Base-by-base conservation (phyloP, 1,140 invertebrate species). In the Papilio helenus region DNA sequence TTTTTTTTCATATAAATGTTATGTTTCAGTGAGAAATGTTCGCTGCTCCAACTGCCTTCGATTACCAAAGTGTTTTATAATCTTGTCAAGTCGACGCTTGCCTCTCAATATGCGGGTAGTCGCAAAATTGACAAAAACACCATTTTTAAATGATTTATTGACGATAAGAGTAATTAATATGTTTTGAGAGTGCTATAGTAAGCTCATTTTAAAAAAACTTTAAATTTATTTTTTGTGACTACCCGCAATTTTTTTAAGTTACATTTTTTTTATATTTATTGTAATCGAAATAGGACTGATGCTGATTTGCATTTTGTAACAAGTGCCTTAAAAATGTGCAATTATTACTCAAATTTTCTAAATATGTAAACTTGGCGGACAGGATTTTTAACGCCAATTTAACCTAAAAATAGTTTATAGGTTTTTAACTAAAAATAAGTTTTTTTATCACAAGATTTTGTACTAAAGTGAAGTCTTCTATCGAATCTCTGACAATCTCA, bases 21-120 rank as follows among this genome's bases (percentile, higher is more conserved):
- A 34, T 58, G 1, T 89, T 84, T 7, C 86, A 91, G 89, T 91
- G 86, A 91, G 79, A 79, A 68, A 10, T 20, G 42, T 77, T 29
- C 74, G 26, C 16, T 76, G 78, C 49, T 80, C 42, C 76, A 23
- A 26, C 83, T 79, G 82, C 78, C 81, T 79, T 79, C 82, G 82
- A 85, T 85, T 89, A 84, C 88, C 88, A 89, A 89, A 89, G 88
- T 80, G 83, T 86, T 83, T 84, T 76, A 78, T 82, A 76, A 58
- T 58, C 74, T 76, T 76, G 72, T 74, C 49, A 76, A 58, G 72
- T 74, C 26, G 34, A 76, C 26, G 46, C 74, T 76, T 76, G 74
- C 74, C 49, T 76, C 20, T 39, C 29, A 76, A 29, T 23, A 10
- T 74, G 74, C 16, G 74, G 51, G 46, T 55, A 76, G 46, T 76